Percentiles rank a stretch among this genome's conserved stretches.
Conservation (phyloP, 2,888 invertebrate species). For the Laothoe populi region DNA sequence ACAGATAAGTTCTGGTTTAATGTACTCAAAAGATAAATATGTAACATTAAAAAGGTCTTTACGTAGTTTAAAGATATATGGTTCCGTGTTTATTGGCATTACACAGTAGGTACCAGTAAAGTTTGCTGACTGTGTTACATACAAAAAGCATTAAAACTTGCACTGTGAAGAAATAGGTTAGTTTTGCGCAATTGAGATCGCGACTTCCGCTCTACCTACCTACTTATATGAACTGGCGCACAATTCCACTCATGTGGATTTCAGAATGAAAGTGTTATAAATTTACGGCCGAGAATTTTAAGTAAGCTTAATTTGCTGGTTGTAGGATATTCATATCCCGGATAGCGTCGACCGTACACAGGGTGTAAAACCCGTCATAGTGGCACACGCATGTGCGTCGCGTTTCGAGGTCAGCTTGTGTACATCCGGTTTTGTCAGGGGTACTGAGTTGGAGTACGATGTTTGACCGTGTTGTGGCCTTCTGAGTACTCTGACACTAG, state of each 20-base stretch:
- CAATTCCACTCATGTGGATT: constrained; percentile 21
- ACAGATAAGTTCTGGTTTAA: background rate
- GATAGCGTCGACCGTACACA: constrained; percentile 11
- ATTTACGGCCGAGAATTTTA: background rate
- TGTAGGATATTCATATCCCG: no score
- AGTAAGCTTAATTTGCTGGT: no score
- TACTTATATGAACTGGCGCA: constrained; percentile 21
- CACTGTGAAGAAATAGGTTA: constrained; percentile 26
- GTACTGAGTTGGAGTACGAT: no score
- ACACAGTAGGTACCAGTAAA: constrained; percentile 16
- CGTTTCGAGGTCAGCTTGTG: no score
- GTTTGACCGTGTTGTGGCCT: no score
- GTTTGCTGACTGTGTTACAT: constrained; percentile 17
- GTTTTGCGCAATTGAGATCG: constrained; percentile 27
- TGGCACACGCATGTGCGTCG: no score
- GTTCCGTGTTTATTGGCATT: background rate
- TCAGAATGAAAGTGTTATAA: constrained; percentile 20
- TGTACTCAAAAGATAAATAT: background rate
- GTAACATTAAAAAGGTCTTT: background rate
- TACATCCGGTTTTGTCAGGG: no score
- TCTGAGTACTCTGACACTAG: no score
- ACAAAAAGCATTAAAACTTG: constrained; percentile 28
- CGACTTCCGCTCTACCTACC: constrained; percentile 20
- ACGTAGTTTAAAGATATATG: constrained; percentile 13
- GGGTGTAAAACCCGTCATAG: no score